phyloP scores from a whole-genome alignment of 2,797 vertebrate species.

The Alcedo atthis region DNA sequence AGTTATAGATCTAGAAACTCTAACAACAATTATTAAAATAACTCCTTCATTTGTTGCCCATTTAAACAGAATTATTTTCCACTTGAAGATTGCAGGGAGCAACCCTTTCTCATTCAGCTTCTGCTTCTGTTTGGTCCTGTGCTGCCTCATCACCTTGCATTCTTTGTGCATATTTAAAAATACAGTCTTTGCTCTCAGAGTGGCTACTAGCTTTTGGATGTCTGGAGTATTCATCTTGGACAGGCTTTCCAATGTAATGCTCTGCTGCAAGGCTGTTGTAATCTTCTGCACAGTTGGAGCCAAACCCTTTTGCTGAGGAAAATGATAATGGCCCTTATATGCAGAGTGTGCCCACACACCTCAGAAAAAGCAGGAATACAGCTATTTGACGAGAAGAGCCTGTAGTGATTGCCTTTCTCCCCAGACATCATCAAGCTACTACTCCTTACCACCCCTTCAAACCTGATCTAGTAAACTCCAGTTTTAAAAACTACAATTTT shows the following conservation, averaged over 20 bases:
- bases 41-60: not conserved
- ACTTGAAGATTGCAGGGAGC: not conserved
- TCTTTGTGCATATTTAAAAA: not conserved
- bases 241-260: not conserved
- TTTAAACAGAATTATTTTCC: not conserved
- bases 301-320: not conserved
- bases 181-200: not conserved
- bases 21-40: constrained; percentile 14
- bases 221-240: not conserved
- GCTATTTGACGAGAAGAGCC: not conserved
- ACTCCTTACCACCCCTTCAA: not conserved
- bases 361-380: not conserved
- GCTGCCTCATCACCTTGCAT: constrained; percentile 6
- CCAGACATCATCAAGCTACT: not conserved
- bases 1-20: not conserved
- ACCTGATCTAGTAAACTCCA: not conserved
- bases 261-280: not conserved
- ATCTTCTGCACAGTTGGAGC: not conserved
- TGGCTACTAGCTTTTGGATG: not conserved
- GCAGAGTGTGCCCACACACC: not conserved
- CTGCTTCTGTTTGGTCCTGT: not conserved
- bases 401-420: not conserved
- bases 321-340: not conserved
- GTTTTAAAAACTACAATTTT: not conserved
- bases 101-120: not conserved